A percentile compares a stretch with the other conserved stretches of the same genome.
Evolutionary conservation across 1,140 invertebrate genomes (phyloP).

Genomic region (Coboldia fuscipes): DNA sequence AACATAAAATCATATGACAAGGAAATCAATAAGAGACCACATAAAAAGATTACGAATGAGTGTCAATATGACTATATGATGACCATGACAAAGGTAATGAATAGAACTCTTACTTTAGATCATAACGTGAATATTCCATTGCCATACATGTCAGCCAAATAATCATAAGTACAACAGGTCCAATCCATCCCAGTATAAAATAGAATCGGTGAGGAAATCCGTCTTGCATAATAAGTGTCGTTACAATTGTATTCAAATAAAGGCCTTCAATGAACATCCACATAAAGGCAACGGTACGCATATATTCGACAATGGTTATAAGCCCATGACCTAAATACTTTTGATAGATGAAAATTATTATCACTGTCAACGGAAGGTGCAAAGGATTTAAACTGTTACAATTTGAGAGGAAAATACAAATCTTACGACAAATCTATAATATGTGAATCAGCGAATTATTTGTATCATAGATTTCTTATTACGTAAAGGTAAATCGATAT

Average conservation of each 20-base stretch:
- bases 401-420: no score
- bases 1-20: background rate
- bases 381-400: slow-evolving; percentile 58
- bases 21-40: background rate
- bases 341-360: no score
- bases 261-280: slow-evolving; percentile 90
- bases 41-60: no score
- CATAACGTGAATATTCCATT: no score
- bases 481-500: background rate
- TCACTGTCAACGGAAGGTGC: slow-evolving; percentile 51
- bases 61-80: no score
- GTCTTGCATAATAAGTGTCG: slow-evolving; percentile 62
- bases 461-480: background rate
- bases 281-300: slow-evolving; percentile 74
- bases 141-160: slow-evolving; percentile 47
- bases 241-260: slow-evolving; percentile 69
- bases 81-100: no score
- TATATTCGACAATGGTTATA: slow-evolving; percentile 67
- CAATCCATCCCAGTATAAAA: slow-evolving; percentile 59
- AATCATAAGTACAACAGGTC: slow-evolving; percentile 46
- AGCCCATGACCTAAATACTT: no score
- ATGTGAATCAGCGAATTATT: background rate
- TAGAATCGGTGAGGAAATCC: slow-evolving; percentile 47
- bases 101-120: no score
- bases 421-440: background rate